phyloP scores from a whole-genome alignment of 2,113 vertebrate species.

The Circaetus gallicus region DNA sequence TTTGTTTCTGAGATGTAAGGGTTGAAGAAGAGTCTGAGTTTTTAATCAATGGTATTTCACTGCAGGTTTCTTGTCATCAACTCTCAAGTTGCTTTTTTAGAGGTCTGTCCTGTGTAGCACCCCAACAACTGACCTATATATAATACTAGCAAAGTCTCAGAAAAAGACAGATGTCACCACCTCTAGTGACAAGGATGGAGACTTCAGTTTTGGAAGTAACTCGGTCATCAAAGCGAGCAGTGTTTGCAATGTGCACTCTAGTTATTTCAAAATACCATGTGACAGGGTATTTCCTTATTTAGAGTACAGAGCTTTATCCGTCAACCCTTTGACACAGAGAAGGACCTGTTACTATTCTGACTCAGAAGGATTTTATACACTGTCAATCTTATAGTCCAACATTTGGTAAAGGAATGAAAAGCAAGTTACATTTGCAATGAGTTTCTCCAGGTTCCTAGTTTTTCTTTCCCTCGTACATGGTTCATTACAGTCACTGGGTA shows the following conservation, averaged over 20 bases:
- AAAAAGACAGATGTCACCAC: background rate
- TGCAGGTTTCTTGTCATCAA: background rate
- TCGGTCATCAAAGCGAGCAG: background rate
- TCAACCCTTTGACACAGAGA: background rate
- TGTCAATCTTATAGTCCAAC: background rate
- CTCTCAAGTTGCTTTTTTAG: background rate
- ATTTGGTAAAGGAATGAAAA: background rate
- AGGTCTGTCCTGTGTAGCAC: background rate
- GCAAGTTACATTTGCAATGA: background rate
- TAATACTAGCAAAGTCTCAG: background rate
- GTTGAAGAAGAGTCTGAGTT: background rate
- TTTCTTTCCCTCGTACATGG: background rate
- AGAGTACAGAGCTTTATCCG: background rate
- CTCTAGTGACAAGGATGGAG: background rate
- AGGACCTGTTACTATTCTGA: background rate
- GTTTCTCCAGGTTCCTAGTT: background rate
- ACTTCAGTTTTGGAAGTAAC: background rate
- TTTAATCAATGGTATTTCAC: background rate
- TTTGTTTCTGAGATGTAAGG: background rate
- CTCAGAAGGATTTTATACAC: background rate
- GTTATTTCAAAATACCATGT: conserved; percentile 27
- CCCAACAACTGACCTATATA: background rate
- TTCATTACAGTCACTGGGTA: conserved; percentile 9
- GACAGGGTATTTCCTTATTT: conserved; percentile 34
- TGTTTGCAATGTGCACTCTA: background rate